Conservation (phyloP, 2,113 vertebrate genomes). For the Strix uralensis region DNA sequence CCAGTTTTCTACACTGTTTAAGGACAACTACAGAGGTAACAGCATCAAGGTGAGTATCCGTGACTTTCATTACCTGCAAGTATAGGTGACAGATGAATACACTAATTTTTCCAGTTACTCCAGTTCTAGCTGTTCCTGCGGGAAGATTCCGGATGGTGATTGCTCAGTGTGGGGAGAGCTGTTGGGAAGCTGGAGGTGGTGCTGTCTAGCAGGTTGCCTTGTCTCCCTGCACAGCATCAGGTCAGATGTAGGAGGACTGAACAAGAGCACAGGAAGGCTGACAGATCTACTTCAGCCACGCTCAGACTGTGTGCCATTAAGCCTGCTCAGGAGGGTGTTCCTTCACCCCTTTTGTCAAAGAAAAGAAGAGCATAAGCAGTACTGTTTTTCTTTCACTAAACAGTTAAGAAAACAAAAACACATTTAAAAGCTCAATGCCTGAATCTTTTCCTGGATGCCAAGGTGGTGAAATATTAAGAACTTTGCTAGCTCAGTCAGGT, state of each 20-base stretch:
- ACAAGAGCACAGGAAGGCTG: not conserved
- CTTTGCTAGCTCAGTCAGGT: slow-evolving; percentile 31
- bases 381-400: not conserved
- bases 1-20: accelerated
- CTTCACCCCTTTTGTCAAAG: not conserved
- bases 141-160: not conserved
- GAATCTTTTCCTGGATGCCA: not conserved
- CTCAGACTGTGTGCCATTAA: not conserved
- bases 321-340: not conserved
- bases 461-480: not conserved
- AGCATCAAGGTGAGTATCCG: not conserved
- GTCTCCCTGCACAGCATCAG: not conserved
- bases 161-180: not conserved
- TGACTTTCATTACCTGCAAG: accelerated
- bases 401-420: not conserved
- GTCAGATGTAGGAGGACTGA: not conserved
- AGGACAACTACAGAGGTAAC: not conserved
- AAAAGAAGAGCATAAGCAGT: not conserved
- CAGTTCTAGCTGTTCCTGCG: not conserved
- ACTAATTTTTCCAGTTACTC: not conserved
- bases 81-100: not conserved
- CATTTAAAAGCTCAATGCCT: not conserved
- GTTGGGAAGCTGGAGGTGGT: not conserved
- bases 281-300: not conserved
- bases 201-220: not conserved